Evolutionary conservation across 2,888 invertebrate species (phyloP).

Genomic region (Bombylius discolor): DNA sequence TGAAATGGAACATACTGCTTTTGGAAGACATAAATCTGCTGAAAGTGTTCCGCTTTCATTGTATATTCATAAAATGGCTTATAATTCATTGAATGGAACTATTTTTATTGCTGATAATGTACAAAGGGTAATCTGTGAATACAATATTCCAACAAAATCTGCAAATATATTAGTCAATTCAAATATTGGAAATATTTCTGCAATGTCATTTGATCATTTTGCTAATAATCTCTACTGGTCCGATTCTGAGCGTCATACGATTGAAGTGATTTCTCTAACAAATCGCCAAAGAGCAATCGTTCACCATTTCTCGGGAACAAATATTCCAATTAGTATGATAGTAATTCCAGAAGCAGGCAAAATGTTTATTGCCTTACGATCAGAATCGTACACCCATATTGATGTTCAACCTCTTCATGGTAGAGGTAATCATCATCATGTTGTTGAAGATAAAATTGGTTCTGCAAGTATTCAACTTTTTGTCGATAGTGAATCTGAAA

Average conservation of each 20-base stretch:
- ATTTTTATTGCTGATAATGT: slow-evolving; percentile 41
- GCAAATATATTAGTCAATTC: slow-evolving; percentile 28
- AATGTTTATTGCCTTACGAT: slow-evolving; percentile 49
- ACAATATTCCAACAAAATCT: slow-evolving; percentile 26
- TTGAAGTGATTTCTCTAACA: slow-evolving; percentile 53
- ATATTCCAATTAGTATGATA: slow-evolving; percentile 55
- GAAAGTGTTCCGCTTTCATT: slow-evolving; percentile 38
- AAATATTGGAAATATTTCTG: slow-evolving; percentile 40
- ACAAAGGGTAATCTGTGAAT: slow-evolving; percentile 36
- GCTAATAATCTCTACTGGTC: slow-evolving; percentile 62
- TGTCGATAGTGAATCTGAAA: slow-evolving; percentile 43
- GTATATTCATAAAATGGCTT: slow-evolving; percentile 53
- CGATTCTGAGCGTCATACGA: slow-evolving; percentile 46
- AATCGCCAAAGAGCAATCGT: slow-evolving; percentile 47
- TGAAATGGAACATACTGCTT: slow-evolving; percentile 48
- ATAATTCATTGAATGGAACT: slow-evolving; percentile 44
- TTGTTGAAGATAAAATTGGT: slow-evolving; percentile 30
- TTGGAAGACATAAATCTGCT: slow-evolving; percentile 51
- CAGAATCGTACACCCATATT: slow-evolving; percentile 41
- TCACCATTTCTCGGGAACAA: slow-evolving; percentile 43
- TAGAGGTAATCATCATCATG: slow-evolving; percentile 31
- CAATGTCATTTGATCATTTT: slow-evolving; percentile 50
- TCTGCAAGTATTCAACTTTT: slow-evolving; percentile 27
- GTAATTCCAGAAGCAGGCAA: slow-evolving; percentile 40
- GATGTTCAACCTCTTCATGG: slow-evolving; percentile 60